phyloP scores from a whole-genome alignment of 2,797 vertebrate genomes.

The Helarctos malayanus region DNA sequence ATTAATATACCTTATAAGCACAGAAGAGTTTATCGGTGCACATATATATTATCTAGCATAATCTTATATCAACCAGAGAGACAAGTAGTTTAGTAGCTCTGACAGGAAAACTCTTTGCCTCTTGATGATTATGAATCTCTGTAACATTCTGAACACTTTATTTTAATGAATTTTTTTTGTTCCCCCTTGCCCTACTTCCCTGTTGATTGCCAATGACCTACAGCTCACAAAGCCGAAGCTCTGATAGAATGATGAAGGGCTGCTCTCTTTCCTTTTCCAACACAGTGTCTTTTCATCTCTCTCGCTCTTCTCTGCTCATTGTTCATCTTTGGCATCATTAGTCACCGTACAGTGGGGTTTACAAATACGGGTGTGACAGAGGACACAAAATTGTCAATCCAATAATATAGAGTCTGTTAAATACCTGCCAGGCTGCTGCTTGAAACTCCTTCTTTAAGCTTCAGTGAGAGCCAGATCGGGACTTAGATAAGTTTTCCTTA shows the following conservation, averaged over 20 bases:
- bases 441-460: conserved; percentile 66
- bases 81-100: conserved; percentile 60
- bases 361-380: conserved; percentile 82
- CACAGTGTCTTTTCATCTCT: conserved; percentile 79
- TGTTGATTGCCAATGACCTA: conserved; percentile 81
- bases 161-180: conserved; percentile 80
- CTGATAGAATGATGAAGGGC: conserved; percentile 81
- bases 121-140: conserved; percentile 70
- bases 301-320: conserved; percentile 78
- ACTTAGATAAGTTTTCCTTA: conserved; percentile 78
- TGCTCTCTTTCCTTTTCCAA: conserved; percentile 73
- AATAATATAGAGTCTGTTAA: conserved; percentile 84
- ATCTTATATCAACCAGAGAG: conserved; percentile 41
- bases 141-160: conserved; percentile 62
- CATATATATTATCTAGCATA: background rate
- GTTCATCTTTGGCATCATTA: conserved; percentile 85
- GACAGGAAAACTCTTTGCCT: conserved; percentile 74
- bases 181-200: conserved; percentile 60
- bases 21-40: conserved; percentile 10
- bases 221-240: conserved; percentile 48
- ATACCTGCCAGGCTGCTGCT: conserved; percentile 72
- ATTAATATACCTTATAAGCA: conserved; percentile 34
- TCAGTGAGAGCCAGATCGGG: conserved; percentile 55
- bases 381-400: conserved; percentile 75
- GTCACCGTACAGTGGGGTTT: conserved; percentile 82